Percentiles rank a stretch among this genome's conserved stretches.
Conservation (phyloP, 2,888 invertebrate species). For the Drosophila demipolita region DNA sequence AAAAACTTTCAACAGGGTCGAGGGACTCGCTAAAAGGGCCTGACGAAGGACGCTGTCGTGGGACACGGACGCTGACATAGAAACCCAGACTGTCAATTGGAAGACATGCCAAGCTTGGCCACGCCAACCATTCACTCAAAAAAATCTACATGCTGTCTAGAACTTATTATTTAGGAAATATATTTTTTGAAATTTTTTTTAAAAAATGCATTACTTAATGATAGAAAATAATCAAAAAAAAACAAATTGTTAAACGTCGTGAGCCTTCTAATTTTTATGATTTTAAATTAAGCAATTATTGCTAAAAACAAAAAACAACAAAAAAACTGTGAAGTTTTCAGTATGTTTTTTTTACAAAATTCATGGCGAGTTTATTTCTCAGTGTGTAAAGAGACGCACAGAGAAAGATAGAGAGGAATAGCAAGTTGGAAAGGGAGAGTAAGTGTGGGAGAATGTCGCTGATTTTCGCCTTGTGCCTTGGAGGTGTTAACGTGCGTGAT, state of each 20-base stretch:
- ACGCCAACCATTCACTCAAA: background rate
- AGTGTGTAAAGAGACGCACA: background rate
- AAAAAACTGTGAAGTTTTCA: background rate
- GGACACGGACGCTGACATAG: slow-evolving; percentile 46
- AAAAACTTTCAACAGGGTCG: slow-evolving; percentile 55
- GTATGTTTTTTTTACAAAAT: background rate
- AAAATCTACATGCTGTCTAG: background rate
- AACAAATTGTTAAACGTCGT: background rate
- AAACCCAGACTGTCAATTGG: slow-evolving; percentile 53
- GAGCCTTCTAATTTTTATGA: background rate
- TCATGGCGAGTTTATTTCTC: background rate
- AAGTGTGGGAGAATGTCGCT: slow-evolving; percentile 16
- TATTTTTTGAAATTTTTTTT: background rate
- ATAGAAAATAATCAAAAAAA: background rate
- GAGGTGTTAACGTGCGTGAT: slow-evolving; percentile 70
- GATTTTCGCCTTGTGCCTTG: slow-evolving; percentile 61
- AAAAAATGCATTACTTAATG: background rate
- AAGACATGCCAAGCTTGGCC: slow-evolving; percentile 29
- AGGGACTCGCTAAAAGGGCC: slow-evolving; percentile 21
- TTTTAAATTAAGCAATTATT: background rate
- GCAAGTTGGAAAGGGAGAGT: background rate
- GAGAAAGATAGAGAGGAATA: background rate
- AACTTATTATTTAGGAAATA: background rate
- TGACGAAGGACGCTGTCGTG: background rate
- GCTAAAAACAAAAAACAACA: background rate